Evolutionary conservation across 2,888 invertebrate species (phyloP), one percentile per base, ranked within the genome.

Genomic region (Carabus problematicus): DNA sequence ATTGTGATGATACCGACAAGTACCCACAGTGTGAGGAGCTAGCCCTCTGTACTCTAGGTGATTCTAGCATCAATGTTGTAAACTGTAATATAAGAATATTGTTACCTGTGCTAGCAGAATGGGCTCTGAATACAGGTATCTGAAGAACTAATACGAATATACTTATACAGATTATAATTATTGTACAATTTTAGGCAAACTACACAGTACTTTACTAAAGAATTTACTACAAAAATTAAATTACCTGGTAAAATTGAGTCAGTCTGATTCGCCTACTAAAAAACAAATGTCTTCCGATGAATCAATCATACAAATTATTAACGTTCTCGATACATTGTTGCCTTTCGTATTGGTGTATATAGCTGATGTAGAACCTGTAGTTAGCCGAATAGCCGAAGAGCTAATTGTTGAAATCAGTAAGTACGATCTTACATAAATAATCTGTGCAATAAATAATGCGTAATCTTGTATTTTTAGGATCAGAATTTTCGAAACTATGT

Each of bases 1-100:
- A 87, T 67, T 87, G 90, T 79, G 85, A 86, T 74, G 89, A 90
- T 80, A 77, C 80, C 19, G 88, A 89, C 75, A 91, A 90, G 80
- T 89, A 88, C 77, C 79, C 82, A 54, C 78, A 86, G 80, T 85
- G 85, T 73, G 86, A 87, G 75, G 86, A 88, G 75, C 78, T 90
- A 72, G 83, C 87, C 8, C 79, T 87, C 70, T 84, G 82, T 12
- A 84, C 86, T n/a, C 78, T 90, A 52, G 82, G 84, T 67, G 89
- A 90, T 75, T 73, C 82, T 1, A 84, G 86, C 59, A 80, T 84
- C 70, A 80, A 80, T 70, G 88, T 89, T 6, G 82, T 86, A 9
- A 82, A 83, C 63, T 80, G 85, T 43, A 84, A 87, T 12, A 82
- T 83, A 29, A 81, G 85, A 69, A 78, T 87, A 52, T 82, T 90